These are phyloP conservation scores for Capricornis sumatraensis DNA, from an alignment of 2,113 vertebrate species.

Conservation along the genomic window DNA sequence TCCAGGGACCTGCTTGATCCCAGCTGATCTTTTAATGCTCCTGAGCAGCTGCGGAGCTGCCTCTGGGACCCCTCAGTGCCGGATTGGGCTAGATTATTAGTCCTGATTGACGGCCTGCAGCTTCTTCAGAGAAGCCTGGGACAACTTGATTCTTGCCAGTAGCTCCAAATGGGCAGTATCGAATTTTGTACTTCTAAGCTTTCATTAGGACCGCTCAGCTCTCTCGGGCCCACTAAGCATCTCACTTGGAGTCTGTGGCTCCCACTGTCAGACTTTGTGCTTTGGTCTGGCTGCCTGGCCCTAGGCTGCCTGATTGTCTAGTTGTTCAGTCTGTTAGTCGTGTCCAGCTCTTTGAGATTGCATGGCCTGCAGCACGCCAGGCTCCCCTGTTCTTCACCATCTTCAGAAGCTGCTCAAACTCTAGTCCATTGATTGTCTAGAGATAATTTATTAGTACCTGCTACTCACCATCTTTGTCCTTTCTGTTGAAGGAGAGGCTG, in stretches of 20 bases:
- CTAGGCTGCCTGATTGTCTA: not conserved
- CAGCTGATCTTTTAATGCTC: slow-evolving; percentile 55
- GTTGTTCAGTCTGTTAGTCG: not conserved
- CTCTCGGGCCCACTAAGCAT: not conserved
- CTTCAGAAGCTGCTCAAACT: not conserved
- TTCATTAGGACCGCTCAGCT: not conserved
- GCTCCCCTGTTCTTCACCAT: not conserved
- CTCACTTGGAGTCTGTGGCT: not conserved
- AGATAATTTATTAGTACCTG: not conserved
- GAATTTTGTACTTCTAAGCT: not conserved
- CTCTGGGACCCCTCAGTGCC: not conserved
- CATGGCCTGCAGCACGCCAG: not conserved
- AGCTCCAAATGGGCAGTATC: not conserved
- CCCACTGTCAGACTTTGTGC: not conserved
- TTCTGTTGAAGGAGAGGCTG: not conserved
- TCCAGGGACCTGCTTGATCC: slow-evolving; percentile 30
- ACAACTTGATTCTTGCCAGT: not conserved
- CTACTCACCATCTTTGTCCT: not conserved
- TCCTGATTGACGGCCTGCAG: not conserved
- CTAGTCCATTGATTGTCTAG: not conserved
- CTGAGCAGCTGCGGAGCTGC: not conserved
- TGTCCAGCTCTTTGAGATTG: not conserved
- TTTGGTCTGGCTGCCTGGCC: not conserved
- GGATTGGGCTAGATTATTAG: not conserved
- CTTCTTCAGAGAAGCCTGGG: not conserved